phyloP scores from a whole-genome alignment of 2,113 vertebrate genomes.

The Marmota flaviventris region DNA sequence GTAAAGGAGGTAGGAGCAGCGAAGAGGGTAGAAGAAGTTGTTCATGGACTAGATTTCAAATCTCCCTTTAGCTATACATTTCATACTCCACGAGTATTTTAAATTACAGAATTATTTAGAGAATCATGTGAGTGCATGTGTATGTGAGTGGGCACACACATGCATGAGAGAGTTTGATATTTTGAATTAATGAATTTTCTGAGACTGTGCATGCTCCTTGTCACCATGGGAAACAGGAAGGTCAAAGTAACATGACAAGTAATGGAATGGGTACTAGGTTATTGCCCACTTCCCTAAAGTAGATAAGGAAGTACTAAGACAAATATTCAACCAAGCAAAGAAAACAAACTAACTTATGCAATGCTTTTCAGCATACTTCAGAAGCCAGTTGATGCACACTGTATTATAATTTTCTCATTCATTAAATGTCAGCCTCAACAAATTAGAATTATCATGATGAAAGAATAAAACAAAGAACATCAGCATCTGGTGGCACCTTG shows the following conservation, averaged over 20 bases:
- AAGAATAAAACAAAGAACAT: not conserved
- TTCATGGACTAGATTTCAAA: not conserved
- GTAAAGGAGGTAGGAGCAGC: not conserved
- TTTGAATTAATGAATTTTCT: not conserved
- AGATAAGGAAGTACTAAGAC: not conserved
- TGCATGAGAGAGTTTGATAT: not conserved
- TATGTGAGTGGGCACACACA: not conserved
- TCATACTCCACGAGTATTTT: not conserved
- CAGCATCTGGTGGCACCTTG: not conserved
- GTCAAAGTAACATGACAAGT: not conserved
- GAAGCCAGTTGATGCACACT: not conserved
- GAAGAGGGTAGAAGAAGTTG: not conserved
- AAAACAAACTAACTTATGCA: not conserved
- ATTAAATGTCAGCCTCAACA: not conserved
- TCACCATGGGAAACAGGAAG: not conserved
- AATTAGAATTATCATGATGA: not conserved
- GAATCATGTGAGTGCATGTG: fast-evolving
- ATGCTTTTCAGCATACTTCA: not conserved
- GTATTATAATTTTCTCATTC: not conserved
- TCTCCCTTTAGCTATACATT: not conserved
- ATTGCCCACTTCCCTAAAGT: not conserved
- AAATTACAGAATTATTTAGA: not conserved
- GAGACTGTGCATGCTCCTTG: not conserved
- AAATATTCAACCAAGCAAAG: not conserved
- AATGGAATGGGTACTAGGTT: not conserved